phyloP scores from a whole-genome alignment of 2,888 invertebrate species.

The Nephrotoma guestfalica region DNA sequence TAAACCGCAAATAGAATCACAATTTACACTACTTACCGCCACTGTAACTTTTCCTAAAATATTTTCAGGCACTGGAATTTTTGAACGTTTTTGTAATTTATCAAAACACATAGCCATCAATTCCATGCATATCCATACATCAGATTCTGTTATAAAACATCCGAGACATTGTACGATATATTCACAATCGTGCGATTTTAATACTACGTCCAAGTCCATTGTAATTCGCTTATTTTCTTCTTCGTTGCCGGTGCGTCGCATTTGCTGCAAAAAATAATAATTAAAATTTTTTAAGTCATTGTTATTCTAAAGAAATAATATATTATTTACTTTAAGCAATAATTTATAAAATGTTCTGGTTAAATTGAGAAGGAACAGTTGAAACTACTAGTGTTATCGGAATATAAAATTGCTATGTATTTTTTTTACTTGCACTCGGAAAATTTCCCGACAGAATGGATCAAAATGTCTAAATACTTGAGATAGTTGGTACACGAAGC shows the following conservation, averaged over 20 bases:
- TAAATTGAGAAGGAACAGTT: too few species aligned
- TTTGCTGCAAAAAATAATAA: slow-evolving; percentile 47
- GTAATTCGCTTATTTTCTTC: slow-evolving; percentile 97
- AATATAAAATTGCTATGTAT: too few species aligned
- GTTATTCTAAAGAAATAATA: neutral
- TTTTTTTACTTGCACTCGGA: too few species aligned
- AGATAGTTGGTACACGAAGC: too few species aligned
- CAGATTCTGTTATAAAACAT: slow-evolving; percentile 92
- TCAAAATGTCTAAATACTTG: too few species aligned
- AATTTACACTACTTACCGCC: slow-evolving; percentile 49
- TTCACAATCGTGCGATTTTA: slow-evolving; percentile 93
- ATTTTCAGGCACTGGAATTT: slow-evolving; percentile 84
- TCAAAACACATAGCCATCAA: slow-evolving; percentile 98
- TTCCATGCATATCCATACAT: slow-evolving; percentile 99
- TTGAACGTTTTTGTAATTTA: slow-evolving; percentile 76
- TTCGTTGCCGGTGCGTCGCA: slow-evolving; percentile 90
- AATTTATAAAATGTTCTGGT: too few species aligned
- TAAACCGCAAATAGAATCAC: neutral
- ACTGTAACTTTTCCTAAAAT: slow-evolving; percentile 95
- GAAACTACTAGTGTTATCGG: too few species aligned
- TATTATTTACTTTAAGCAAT: too few species aligned
- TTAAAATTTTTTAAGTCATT: slow-evolving; percentile 7
- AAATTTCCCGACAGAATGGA: too few species aligned
- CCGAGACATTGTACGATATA: slow-evolving; percentile 96
- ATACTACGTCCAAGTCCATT: slow-evolving; percentile 96